Evolutionary conservation across 1,140 invertebrate species (phyloP), one percentile per base, ranked within the genome.

Genomic region (Neotoxoptera formosana): DNA sequence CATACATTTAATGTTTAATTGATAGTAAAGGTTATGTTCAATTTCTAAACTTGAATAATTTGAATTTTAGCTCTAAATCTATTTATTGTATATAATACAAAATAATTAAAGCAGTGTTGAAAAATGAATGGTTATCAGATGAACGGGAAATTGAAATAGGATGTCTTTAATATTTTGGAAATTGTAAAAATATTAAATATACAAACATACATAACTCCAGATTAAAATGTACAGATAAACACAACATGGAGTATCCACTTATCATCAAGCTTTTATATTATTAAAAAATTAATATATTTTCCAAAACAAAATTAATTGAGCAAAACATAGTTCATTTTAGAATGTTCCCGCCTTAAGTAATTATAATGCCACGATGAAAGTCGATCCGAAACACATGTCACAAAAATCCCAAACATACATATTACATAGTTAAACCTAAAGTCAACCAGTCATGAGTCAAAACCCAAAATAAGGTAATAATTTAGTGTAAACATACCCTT

Each of bases 371-470:
- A 92, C 11, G 34, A 81, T 53, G 91, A 92, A 92, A 84, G 76
- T 92, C 47, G 47, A 92, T 92, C 91, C 91, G 7, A 51, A 92
- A 92, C 91, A 92, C 36, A 81, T 92, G 91, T 84, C n/a, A 76
- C 7, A 34, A 36, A 48, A 92, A 81, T 84, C 21, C 47, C 7
- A 30, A 92, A 81, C n/a, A 48, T 51, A 56, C 86, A 23, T 88
- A 88, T n/a, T 34, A 25, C 86, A n/a, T 89, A 89, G 21, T 89
- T 89, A 41, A 89, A 48, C 45, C 91, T 92, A 36, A 92, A 81
- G n/a, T 20, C 47, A 92, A 51, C 21, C 30, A 92, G 83, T n/a
- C 91, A 83, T 84, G 47, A 84, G 76, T 48, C 30, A 84, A 51
- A 92, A 76, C n/a, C 47, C 48, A 84, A 81, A 92, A 48, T 47